Base-by-base conservation (phyloP, 2,797 vertebrate genomes). In the Chelmon rostratus region DNA sequence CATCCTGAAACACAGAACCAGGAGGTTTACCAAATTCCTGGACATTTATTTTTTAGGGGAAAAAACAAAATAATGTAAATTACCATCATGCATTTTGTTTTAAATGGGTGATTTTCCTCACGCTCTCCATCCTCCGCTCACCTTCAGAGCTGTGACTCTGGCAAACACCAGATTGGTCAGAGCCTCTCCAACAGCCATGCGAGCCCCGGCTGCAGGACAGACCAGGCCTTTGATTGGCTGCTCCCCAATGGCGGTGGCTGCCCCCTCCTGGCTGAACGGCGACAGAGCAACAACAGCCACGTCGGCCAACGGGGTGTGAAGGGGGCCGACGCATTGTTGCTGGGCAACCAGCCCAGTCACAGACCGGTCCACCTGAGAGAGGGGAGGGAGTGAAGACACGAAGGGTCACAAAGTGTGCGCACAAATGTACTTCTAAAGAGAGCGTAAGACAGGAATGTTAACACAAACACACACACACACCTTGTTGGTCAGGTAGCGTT, bases 401-500 rank as follows among this genome's bases (percentile, higher is more conserved):
- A 18, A 73, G 21, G 72, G 61, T 66, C 52, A 71, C 65, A 44
- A 23, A 37, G 47, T 19, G 40, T 67, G 47, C 68, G 31, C 31
- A 73, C 19, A 66, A 8, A 68, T 37, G n/a, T 35, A 6, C 2
- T 25, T 47, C 18, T 58, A 28, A 56, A 44, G 11, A 61, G 3
- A 0, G 1, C 4, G 6, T 8, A 9, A 46, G 15, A 44, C 3
- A 7, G 23, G 23, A 16, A 28, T 21, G 38, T 0, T 31, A n/a
- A n/a, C n/a, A n/a, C n/a, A n/a, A n/a, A n/a, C n/a, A 31, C 40
- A 42, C 40, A 42, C 6, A 40, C 40, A 42, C 40, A 98, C 98
- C 97, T 98, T 99, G 86, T 97, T 99, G 86, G 97, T 99, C 79
- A 99, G 96, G 90, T 98, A 98, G 81, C 97, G 96, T 78, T 98